Conservation (phyloP, 1,140 invertebrate species). For the Brachionus manjavacas region DNA sequence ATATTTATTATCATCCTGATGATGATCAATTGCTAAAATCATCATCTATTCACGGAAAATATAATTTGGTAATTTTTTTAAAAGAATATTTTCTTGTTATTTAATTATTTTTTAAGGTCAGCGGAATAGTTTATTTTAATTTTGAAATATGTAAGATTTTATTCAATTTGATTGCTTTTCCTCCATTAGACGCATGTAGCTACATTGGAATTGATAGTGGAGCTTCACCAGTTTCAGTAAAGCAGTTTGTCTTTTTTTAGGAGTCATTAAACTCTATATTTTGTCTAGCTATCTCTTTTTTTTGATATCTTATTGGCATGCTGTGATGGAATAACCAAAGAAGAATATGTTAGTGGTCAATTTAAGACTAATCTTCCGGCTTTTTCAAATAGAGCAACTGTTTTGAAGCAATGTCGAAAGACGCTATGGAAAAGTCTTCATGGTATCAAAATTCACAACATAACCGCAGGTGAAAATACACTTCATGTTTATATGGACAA, state of each 20-base stretch:
- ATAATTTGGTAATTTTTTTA: background rate
- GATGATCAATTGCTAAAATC: slow-evolving; percentile 45
- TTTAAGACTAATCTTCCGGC: background rate
- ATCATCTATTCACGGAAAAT: slow-evolving; percentile 21
- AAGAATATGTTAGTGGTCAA: slow-evolving; percentile 52
- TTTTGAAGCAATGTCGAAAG: slow-evolving; percentile 44
- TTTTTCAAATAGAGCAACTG: slow-evolving; percentile 42
- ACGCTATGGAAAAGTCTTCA: slow-evolving; percentile 54
- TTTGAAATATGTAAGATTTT: background rate
- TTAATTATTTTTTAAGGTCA: background rate
- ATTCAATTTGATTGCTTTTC: slow-evolving; percentile 45
- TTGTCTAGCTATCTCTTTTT: slow-evolving; percentile 58
- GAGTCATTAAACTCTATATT: background rate
- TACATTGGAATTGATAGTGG: slow-evolving; percentile 61
- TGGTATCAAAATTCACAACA: slow-evolving; percentile 47
- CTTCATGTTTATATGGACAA: slow-evolving; percentile 28
- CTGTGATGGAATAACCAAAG: slow-evolving; percentile 51
- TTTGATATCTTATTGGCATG: slow-evolving; percentile 60
- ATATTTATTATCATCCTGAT: slow-evolving; percentile 51
- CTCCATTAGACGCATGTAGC: slow-evolving; percentile 59
- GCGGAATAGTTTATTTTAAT: slow-evolving; percentile 43
- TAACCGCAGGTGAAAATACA: background rate
- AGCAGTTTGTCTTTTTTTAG: background rate
- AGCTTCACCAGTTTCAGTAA: slow-evolving; percentile 57
- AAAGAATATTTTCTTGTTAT: slow-evolving; percentile 44